Evolutionary conservation across 2,888 invertebrate genomes (phyloP).

Genomic region (Cosmia trapezina): DNA sequence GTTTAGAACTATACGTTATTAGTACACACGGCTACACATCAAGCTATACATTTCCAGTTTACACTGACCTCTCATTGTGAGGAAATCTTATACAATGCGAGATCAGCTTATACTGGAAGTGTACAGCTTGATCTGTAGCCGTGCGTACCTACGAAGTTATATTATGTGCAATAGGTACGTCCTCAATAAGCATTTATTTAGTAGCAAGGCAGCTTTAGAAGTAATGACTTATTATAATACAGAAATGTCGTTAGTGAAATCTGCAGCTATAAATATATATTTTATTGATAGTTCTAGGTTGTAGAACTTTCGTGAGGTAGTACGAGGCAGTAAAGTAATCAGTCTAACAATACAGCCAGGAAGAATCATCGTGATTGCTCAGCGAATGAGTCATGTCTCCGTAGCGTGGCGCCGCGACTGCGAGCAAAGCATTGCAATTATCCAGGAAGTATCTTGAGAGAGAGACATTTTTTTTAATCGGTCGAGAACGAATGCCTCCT

Average conservation of each 20-base stretch:
- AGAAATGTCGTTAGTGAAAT: background rate
- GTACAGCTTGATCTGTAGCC: no score
- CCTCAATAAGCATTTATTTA: conserved; percentile 5
- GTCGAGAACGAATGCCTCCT: conserved; percentile 49
- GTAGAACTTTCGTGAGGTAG: conserved; percentile 18
- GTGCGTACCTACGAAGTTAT: no score
- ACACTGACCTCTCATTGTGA: no score
- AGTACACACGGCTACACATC: no score
- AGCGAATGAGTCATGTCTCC: conserved; percentile 68
- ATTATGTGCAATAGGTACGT: no score
- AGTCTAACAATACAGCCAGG: conserved; percentile 68
- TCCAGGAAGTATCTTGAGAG: conserved; percentile 61
- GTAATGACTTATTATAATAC: background rate
- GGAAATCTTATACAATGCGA: no score
- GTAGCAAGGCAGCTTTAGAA: background rate
- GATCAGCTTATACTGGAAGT: no score
- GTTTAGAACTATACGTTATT: conserved; percentile 30
- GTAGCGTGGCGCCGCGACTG: conserved; percentile 68
- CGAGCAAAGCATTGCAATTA: conserved; percentile 75
- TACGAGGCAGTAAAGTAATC: conserved; percentile 50
- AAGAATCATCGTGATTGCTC: conserved; percentile 72
- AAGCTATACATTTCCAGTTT: no score
- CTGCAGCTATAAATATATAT: background rate
- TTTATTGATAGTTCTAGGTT: conserved; percentile 12
- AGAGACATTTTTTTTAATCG: conserved; percentile 65